A percentile compares a stretch with the other conserved stretches of the same genome.
Conservation (phyloP, 2,888 invertebrate species). For the Philereme transversata region DNA sequence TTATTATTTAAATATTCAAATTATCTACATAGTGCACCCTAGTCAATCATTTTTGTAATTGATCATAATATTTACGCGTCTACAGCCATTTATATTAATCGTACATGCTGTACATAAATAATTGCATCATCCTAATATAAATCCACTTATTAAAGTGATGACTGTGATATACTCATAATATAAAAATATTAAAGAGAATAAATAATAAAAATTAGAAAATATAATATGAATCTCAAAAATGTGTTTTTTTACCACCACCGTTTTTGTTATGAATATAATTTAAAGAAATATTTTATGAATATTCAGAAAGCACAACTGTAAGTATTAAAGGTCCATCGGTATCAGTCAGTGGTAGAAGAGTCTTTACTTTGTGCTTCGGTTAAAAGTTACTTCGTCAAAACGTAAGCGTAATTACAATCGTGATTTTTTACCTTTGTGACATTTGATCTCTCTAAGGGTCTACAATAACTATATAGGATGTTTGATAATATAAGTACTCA, state of each 20-base stretch:
- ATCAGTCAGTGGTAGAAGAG: too few species aligned
- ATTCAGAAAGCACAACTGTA: too few species aligned
- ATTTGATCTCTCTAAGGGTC: too few species aligned
- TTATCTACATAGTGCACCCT: conserved; percentile 39
- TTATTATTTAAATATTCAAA: conserved; percentile 33
- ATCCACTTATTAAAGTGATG: conserved; percentile 81
- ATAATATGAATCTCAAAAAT: conserved; percentile 46
- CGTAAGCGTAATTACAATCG: too few species aligned
- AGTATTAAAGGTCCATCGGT: too few species aligned
- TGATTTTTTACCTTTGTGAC: too few species aligned
- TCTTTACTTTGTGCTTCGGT: too few species aligned
- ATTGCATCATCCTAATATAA: conserved; percentile 55
- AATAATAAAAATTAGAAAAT: conserved; percentile 71
- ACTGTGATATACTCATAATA: conserved; percentile 82
- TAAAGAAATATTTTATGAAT: too few species aligned
- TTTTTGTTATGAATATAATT: background rate
- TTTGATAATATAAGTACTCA: too few species aligned
- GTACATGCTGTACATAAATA: conserved; percentile 36
- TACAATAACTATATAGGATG: too few species aligned
- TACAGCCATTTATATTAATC: conserved; percentile 38
- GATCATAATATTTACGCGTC: conserved; percentile 27
- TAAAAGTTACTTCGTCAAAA: too few species aligned
- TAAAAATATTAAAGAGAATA: conserved; percentile 60
- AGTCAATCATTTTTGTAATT: conserved; percentile 37
- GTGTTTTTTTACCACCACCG: conserved; percentile 38